Evolutionary conservation across 2,888 invertebrate genomes (phyloP).

Genomic region (Cabera pusaria): DNA sequence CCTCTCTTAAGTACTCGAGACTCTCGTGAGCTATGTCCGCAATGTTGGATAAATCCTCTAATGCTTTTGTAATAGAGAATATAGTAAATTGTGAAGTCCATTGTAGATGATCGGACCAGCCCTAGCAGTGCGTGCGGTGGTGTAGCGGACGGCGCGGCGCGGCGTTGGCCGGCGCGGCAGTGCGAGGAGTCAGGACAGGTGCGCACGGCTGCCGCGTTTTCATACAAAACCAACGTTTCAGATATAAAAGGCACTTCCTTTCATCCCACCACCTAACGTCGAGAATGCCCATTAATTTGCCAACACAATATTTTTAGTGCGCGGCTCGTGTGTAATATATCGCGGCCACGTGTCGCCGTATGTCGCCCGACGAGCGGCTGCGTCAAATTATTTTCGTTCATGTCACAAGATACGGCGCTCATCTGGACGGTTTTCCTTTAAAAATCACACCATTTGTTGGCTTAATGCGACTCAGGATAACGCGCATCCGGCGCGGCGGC

Average conservation of each 20-base stretch:
- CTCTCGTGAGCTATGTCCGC: too few relatives aligned
- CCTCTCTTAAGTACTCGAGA: too few relatives aligned
- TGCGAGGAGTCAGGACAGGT: constrained; percentile 75
- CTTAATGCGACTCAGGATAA: constrained; percentile 57
- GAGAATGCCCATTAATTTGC: constrained; percentile 84
- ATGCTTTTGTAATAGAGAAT: too few relatives aligned
- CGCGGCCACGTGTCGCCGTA: constrained; percentile 82
- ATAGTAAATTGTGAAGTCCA: too few relatives aligned
- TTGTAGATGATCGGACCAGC: too few relatives aligned
- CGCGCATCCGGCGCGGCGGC: constrained; percentile 56
- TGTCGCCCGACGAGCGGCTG: constrained; percentile 80
- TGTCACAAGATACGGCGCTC: constrained; percentile 82
- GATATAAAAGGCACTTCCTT: constrained; percentile 83
- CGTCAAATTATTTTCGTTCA: constrained; percentile 83
- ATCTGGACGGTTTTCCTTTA: constrained; percentile 81
- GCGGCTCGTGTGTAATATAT: constrained; percentile 82
- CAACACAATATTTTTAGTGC: constrained; percentile 84
- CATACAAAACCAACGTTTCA: constrained; percentile 82
- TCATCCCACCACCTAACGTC: constrained; percentile 81
- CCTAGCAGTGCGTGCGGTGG: constrained; percentile 39
- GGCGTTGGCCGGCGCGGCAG: constrained; percentile 33
- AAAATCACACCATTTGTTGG: constrained; percentile 74
- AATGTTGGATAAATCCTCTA: too few relatives aligned
- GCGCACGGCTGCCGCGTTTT: constrained; percentile 79
- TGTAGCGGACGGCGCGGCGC: constrained; percentile 20